phyloP scores from a whole-genome alignment of 1,140 invertebrate genomes.

The Drosophila bipectinata region DNA sequence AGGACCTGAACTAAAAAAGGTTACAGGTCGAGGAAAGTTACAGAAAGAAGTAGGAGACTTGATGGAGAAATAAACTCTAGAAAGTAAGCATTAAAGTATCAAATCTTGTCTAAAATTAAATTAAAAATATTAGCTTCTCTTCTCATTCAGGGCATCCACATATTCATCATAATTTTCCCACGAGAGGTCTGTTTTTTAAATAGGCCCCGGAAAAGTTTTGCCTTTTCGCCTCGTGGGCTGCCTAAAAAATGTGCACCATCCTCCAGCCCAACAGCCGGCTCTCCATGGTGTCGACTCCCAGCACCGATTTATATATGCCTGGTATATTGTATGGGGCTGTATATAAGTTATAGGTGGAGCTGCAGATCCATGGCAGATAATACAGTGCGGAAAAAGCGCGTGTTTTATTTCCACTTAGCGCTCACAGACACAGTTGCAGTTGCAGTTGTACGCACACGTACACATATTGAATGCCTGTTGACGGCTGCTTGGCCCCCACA shows the following conservation, averaged over 20 bases:
- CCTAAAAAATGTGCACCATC: slow-evolving; percentile 72
- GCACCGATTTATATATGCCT: slow-evolving; percentile 1
- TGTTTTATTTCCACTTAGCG: slow-evolving; percentile 83
- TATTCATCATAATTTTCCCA: neutral
- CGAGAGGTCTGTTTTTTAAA: slow-evolving; percentile 30
- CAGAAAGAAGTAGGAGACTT: neutral
- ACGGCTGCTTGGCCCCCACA: slow-evolving; percentile 47
- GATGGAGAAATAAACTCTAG: neutral
- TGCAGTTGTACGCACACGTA: neutral
- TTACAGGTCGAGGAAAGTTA: neutral
- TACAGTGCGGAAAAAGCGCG: slow-evolving; percentile 77
- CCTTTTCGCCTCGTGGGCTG: slow-evolving; percentile 41
- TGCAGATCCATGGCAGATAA: slow-evolving; percentile 59
- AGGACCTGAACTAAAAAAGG: slow-evolving; percentile 8
- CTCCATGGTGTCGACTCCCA: neutral
- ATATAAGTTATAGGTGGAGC: slow-evolving; percentile 5
- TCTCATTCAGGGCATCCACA: neutral
- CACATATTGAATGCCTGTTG: slow-evolving; percentile 77
- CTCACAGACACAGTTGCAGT: slow-evolving; percentile 36
- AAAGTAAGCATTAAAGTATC: neutral
- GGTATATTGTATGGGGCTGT: neutral
- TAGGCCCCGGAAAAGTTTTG: slow-evolving; percentile 56
- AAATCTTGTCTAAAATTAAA: neutral
- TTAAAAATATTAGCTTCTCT: no score
- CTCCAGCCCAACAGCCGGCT: neutral